phyloP scores from a whole-genome alignment of 1,140 invertebrate genomes.

The Atopsyche davidsoni region DNA sequence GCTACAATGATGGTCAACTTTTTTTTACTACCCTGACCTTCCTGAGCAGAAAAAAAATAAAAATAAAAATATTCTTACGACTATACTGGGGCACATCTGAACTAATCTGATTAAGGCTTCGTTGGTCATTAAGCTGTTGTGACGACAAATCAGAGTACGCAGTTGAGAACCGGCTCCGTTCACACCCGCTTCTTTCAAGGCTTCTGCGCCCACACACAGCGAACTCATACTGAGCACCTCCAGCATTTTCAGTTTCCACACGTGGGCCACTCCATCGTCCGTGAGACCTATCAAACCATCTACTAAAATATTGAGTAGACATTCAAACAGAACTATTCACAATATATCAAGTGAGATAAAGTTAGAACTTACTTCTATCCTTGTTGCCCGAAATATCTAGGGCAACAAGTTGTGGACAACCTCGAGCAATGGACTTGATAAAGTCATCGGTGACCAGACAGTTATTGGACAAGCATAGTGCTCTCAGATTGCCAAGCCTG shows the following conservation, averaged over 20 bases:
- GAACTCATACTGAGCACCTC: constrained; percentile 20
- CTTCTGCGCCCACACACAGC: neutral
- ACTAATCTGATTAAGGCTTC: constrained; percentile 9
- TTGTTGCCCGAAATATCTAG: constrained; percentile 9
- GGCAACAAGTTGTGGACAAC: constrained; percentile 14
- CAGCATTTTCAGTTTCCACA: constrained; percentile 20
- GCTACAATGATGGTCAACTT: too few species aligned
- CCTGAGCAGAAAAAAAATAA: neutral
- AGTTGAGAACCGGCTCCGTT: constrained; percentile 15
- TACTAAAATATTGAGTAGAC: neutral
- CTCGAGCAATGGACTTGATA: constrained; percentile 13
- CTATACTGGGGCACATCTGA: constrained; percentile 17
- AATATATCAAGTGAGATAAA: neutral
- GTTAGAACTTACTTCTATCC: constrained; percentile 3
- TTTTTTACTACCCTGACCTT: too few species aligned
- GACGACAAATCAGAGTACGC: constrained; percentile 11
- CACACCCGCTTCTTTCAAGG: constrained; percentile 13
- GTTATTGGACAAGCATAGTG: constrained; percentile 14
- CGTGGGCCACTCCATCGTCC: constrained; percentile 14
- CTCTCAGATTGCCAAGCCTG: constrained; percentile 14
- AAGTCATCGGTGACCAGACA: constrained; percentile 12
- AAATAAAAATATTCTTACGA: constrained; percentile 3
- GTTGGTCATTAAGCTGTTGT: constrained; percentile 17
- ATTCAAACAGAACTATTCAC: neutral
- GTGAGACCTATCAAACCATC: constrained; percentile 14